Evolutionary conservation across 2,797 vertebrate species (phyloP).

Genomic region (Coccyzus lansbergi): DNA sequence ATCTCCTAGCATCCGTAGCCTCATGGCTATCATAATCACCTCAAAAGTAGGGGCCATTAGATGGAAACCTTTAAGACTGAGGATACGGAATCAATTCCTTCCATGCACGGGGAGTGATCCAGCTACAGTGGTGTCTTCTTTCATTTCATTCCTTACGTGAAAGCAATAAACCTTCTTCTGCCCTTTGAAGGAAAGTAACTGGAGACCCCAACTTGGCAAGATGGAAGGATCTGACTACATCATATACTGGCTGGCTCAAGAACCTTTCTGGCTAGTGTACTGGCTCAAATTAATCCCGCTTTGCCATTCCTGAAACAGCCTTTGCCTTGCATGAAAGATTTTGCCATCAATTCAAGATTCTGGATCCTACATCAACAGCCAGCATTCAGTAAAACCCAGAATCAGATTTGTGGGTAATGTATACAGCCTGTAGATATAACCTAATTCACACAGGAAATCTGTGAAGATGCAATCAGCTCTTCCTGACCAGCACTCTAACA

Average conservation of each 20-base stretch:
- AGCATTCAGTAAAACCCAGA: neutral
- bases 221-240: neutral
- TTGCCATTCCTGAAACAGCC: neutral
- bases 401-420: neutral
- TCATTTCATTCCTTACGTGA: neutral
- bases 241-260: neutral
- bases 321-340: neutral
- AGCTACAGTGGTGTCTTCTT: neutral
- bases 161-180: neutral
- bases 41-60: neutral
- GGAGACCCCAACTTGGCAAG: neutral
- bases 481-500: neutral
- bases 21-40: neutral
- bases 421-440: neutral
- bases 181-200: neutral
- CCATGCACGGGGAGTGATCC: neutral
- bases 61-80: neutral
- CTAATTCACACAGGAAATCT: neutral
- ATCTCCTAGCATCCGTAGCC: neutral
- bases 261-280: neutral
- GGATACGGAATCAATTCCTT: neutral
- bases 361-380: neutral
- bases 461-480: neutral
- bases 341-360: neutral
- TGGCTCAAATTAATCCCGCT: neutral